phyloP scores from a whole-genome alignment of 2,113 vertebrate species.

The Fukomys damarensis region DNA sequence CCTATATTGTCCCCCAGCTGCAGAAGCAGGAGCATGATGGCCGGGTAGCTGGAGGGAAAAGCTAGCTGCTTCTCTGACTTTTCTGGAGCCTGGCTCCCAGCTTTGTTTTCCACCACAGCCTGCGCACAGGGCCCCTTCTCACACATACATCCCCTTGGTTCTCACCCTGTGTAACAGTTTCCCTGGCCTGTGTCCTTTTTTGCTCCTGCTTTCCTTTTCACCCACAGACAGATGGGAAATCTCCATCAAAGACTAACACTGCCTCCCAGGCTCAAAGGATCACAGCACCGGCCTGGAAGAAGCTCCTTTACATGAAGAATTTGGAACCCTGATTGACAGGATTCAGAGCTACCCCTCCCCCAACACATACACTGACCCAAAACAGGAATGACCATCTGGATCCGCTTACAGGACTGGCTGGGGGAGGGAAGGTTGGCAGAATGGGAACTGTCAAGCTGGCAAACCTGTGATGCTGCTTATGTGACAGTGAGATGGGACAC shows the following conservation, averaged over 20 bases:
- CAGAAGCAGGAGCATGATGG: not conserved
- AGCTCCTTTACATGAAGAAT: conserved; percentile 61
- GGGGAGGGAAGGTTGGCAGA: conserved; percentile 66
- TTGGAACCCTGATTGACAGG: conserved; percentile 71
- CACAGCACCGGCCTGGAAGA: conserved; percentile 75
- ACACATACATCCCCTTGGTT: not conserved
- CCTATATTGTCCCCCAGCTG: not conserved
- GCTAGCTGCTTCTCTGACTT: conserved; percentile 3
- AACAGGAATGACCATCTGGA: conserved; percentile 83
- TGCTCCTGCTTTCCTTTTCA: conserved; percentile 13
- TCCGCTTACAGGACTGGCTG: conserved; percentile 67
- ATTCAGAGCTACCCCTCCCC: conserved; percentile 65
- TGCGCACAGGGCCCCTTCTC: not conserved
- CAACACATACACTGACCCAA: conserved; percentile 64
- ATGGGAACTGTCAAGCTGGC: conserved; percentile 58
- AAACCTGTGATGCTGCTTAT: conserved; percentile 51
- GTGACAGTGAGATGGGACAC: conserved; percentile 27
- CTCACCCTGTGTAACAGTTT: not conserved
- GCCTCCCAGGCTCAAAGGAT: conserved; percentile 70
- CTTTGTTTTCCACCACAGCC: not conserved
- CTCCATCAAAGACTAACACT: conserved; percentile 66
- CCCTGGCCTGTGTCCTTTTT: conserved; percentile 14
- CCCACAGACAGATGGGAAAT: conserved; percentile 74
- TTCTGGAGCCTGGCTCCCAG: not conserved
- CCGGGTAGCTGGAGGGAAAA: not conserved